A percentile compares a stretch with the other conserved stretches of the same genome.
Conservation (phyloP, 2,113 vertebrate genomes). For the Hepsetus odoe region DNA sequence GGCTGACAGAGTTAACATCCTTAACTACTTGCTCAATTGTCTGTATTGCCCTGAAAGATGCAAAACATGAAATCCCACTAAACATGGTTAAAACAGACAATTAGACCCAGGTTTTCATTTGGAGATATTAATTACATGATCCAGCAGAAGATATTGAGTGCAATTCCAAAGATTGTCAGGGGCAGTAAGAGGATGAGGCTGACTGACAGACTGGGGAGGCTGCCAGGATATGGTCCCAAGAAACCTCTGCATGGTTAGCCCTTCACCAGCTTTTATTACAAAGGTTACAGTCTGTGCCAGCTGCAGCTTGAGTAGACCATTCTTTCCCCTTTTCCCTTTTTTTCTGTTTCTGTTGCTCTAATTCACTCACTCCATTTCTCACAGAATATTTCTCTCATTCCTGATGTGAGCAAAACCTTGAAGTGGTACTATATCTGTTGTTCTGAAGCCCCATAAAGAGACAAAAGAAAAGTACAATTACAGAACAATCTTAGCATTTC, state of each 20-base stretch:
- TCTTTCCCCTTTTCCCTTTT: conserved; percentile 10
- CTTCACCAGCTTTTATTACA: conserved; percentile 49
- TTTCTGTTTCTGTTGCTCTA: conserved; percentile 1
- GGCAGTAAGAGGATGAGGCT: conserved; percentile 36
- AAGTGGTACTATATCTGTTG: neutral
- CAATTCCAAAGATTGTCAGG: conserved; percentile 44
- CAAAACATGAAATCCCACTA: neutral
- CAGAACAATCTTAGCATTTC: neutral
- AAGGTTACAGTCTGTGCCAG: conserved; percentile 51
- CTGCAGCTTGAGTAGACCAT: conserved; percentile 48
- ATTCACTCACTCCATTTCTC: neutral
- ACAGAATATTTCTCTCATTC: neutral
- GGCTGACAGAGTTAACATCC: neutral
- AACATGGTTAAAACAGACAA: conserved; percentile 50
- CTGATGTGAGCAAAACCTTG: conserved; percentile 17
- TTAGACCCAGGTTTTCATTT: conserved; percentile 47
- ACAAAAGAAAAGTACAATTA: no score
- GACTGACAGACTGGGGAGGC: conserved; percentile 52
- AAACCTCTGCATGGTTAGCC: conserved; percentile 47
- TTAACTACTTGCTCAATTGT: neutral
- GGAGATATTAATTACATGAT: conserved; percentile 54
- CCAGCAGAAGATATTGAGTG: conserved; percentile 45
- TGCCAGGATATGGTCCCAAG: conserved; percentile 53
- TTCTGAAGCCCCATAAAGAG: no score
- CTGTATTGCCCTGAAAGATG: neutral